These are phyloP conservation scores for Caenorhabditis angaria DNA, from an alignment of 2,888 invertebrate genomes.

Conservation along the genomic window DNA sequence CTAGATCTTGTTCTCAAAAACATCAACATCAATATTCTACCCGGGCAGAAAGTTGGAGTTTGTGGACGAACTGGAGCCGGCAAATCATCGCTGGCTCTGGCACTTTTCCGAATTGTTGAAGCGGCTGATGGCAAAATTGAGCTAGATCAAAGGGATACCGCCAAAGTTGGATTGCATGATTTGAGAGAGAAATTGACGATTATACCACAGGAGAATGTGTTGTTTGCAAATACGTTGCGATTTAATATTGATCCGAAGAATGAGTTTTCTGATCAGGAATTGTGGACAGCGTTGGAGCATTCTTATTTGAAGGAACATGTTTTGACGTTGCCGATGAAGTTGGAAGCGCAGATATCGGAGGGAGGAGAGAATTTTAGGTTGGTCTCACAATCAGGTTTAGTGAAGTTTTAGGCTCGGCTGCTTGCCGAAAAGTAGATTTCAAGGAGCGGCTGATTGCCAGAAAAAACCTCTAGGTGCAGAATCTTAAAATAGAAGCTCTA, in stretches of 20 bases:
- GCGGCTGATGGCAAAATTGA: constrained; percentile 63
- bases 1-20: constrained; percentile 75
- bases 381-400: not conserved
- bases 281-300: constrained; percentile 54
- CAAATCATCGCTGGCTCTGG: constrained; percentile 70
- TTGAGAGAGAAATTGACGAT: constrained; percentile 86
- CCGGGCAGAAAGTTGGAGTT: constrained; percentile 76
- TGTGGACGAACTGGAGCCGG: constrained; percentile 74
- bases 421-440: too few species aligned
- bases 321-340: constrained; percentile 74
- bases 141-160: constrained; percentile 61
- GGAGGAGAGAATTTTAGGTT: constrained; percentile 79
- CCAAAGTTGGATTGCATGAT: constrained; percentile 82
- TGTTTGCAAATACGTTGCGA: constrained; percentile 75
- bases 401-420: too few species aligned
- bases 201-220: constrained; percentile 75
- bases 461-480: too few species aligned
- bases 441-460: too few species aligned
- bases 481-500: too few species aligned
- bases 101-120: constrained; percentile 71
- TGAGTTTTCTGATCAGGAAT: constrained; percentile 56
- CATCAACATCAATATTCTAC: constrained; percentile 76
- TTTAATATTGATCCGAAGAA: constrained; percentile 92
- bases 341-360: constrained; percentile 85
- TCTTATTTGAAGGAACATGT: constrained; percentile 51